Conservation (phyloP, 2,888 invertebrate species). For the Craniophora ligustri region DNA sequence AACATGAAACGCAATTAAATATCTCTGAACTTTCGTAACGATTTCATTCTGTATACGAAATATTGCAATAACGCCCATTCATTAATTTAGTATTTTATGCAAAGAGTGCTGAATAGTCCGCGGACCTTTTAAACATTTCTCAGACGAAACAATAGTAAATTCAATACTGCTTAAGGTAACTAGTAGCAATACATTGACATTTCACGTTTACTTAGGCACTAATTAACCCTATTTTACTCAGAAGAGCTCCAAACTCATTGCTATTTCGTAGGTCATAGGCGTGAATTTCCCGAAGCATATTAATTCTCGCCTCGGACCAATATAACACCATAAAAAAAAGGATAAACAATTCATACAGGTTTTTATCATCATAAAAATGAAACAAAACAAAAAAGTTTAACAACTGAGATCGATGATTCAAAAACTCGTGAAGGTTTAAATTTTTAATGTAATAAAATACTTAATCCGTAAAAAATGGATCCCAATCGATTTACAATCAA, state of each 20-base stretch:
- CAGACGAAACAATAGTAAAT: not conserved
- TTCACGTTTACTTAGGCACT: too few species aligned
- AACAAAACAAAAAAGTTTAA: not conserved
- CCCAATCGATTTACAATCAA: slow-evolving; percentile 24
- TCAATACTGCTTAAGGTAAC: not conserved
- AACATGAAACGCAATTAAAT: too few species aligned
- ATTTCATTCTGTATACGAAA: too few species aligned
- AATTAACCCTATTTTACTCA: not conserved
- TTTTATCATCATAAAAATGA: slow-evolving; percentile 20
- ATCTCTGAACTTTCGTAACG: too few species aligned
- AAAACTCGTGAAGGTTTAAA: not conserved
- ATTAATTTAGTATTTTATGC: too few species aligned
- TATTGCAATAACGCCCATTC: too few species aligned
- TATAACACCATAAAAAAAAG: not conserved
- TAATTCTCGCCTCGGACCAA: not conserved
- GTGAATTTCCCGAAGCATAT: not conserved
- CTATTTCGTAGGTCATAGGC: not conserved
- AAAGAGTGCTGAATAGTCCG: too few species aligned
- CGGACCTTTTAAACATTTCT: too few species aligned
- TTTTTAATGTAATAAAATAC: slow-evolving; percentile 7
- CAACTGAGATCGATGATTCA: slow-evolving; percentile 22
- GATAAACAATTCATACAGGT: slow-evolving; percentile 1
- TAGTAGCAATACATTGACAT: not conserved
- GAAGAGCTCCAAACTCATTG: not conserved
- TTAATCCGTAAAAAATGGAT: slow-evolving; percentile 1